phyloP scores from a whole-genome alignment of 2,797 vertebrate species.

The Enteromius radiatus region DNA sequence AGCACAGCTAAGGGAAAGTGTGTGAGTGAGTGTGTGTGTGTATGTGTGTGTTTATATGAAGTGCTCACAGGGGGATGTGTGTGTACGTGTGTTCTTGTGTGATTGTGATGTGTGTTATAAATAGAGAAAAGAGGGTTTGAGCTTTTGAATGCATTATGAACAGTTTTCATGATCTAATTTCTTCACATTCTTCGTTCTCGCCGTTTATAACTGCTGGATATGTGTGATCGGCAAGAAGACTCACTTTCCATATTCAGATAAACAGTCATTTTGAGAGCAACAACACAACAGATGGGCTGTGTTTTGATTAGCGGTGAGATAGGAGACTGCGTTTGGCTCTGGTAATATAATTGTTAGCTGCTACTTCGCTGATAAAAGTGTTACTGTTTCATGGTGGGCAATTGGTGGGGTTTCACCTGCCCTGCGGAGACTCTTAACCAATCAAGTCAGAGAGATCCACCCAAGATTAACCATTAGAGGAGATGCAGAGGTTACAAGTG shows the following conservation, averaged over 20 bases:
- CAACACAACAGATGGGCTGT: constrained; percentile 82
- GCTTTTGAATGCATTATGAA: constrained; percentile 22
- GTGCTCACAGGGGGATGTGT: constrained; percentile 60
- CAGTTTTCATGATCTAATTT: constrained; percentile 32
- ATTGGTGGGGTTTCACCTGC: constrained; percentile 82
- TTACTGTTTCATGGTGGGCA: constrained; percentile 81
- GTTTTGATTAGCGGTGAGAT: constrained; percentile 83
- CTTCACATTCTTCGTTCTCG: constrained; percentile 53
- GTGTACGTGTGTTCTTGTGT: constrained; percentile 34
- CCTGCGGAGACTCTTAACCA: constrained; percentile 84
- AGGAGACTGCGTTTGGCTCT: constrained; percentile 79
- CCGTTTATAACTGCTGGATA: constrained; percentile 65
- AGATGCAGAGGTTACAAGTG: constrained; percentile 76
- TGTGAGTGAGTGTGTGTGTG: constrained; percentile 70
- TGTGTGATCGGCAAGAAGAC: constrained; percentile 72
- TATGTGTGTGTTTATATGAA: constrained; percentile 63
- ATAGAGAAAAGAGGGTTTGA: constrained; percentile 56
- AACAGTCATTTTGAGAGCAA: constrained; percentile 77
- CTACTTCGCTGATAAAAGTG: constrained; percentile 84
- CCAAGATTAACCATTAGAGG: constrained; percentile 82
- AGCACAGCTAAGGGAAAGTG: constrained; percentile 95
- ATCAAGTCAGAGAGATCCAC: constrained; percentile 83
- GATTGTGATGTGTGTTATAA: constrained; percentile 51
- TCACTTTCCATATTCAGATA: constrained; percentile 79
- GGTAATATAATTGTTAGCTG: constrained; percentile 85